Conservation (phyloP, 37 sponge, comb jelly and placozoan genomes). For the Aphrocallistes beatrix region DNA sequence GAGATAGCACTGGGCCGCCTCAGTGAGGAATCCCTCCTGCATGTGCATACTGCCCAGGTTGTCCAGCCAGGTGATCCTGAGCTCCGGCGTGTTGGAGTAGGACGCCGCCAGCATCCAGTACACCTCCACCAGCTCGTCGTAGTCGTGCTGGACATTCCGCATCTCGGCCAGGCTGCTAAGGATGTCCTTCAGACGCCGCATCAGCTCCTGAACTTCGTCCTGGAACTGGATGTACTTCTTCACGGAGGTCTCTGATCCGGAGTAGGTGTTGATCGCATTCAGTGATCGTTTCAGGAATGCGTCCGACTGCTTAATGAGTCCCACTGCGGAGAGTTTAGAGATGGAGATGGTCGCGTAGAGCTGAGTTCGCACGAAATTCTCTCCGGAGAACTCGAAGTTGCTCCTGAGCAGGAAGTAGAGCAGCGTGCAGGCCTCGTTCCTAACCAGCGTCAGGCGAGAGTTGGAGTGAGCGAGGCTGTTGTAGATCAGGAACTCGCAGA, state of each 20-base stretch:
- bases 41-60: conserved; percentile 56
- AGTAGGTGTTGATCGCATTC: conserved; percentile 27
- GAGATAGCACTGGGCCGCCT: conserved; percentile 82
- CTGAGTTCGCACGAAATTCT: conserved; percentile 15
- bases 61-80: conserved; percentile 79
- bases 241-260: conserved; percentile 11
- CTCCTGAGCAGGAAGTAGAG: conserved; percentile 62
- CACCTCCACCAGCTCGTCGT: conserved; percentile 69
- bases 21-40: conserved; percentile 63
- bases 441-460: conserved; percentile 42
- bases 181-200: conserved; percentile 57
- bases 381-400: conserved; percentile 54
- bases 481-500: neutral
- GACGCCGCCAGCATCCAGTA: conserved; percentile 77
- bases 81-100: conserved; percentile 70
- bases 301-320: conserved; percentile 37
- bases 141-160: conserved; percentile 75
- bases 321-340: neutral
- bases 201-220: conserved; percentile 62
- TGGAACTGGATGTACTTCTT: conserved; percentile 47
- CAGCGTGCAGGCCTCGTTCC: conserved; percentile 54
- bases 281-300: conserved; percentile 48
- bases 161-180: conserved; percentile 64
- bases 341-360: neutral
- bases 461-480: conserved; percentile 33